Evolutionary conservation across 2,888 invertebrate species (phyloP).

Genomic region (Leptarthrus brevirostris): DNA sequence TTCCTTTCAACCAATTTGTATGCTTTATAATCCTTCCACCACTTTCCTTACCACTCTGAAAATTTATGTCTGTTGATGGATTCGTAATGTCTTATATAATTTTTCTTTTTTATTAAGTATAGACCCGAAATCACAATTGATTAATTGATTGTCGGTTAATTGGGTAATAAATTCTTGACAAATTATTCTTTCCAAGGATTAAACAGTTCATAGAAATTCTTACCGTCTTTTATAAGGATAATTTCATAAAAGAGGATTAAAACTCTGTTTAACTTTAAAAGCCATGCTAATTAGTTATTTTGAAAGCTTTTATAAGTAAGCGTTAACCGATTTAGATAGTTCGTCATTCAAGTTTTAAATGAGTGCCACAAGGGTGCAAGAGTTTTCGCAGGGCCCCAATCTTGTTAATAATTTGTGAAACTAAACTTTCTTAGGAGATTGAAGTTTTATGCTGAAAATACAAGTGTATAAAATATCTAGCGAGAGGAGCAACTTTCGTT

Average conservation of each 20-base stretch:
- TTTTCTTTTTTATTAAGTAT: too few relatives aligned
- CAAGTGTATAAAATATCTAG: constrained; percentile 13
- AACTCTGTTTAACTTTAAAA: constrained; percentile 38
- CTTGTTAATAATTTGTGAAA: constrained; percentile 36
- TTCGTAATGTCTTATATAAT: too few relatives aligned
- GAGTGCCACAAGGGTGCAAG: constrained; percentile 30
- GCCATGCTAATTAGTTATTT: constrained; percentile 34
- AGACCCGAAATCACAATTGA: not conserved
- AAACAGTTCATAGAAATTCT: not conserved
- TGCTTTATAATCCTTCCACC: too few relatives aligned
- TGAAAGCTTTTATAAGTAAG: constrained; percentile 38
- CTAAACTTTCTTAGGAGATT: constrained; percentile 25
- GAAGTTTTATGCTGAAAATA: constrained; percentile 25
- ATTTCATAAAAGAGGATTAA: constrained; percentile 14
- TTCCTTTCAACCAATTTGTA: too few relatives aligned
- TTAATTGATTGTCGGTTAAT: not conserved
- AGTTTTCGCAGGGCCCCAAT: constrained; percentile 15
- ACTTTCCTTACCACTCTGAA: too few relatives aligned
- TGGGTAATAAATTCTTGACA: constrained; percentile 15
- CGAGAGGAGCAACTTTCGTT: constrained; percentile 18
- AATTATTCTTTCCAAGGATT: not conserved
- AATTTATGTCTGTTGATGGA: too few relatives aligned
- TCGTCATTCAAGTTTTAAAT: constrained; percentile 38
- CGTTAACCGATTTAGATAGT: constrained; percentile 39
- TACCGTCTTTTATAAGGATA: constrained; percentile 15